Conservation (phyloP, 2,797 vertebrate genomes). For the Ctenopoma multispine region DNA sequence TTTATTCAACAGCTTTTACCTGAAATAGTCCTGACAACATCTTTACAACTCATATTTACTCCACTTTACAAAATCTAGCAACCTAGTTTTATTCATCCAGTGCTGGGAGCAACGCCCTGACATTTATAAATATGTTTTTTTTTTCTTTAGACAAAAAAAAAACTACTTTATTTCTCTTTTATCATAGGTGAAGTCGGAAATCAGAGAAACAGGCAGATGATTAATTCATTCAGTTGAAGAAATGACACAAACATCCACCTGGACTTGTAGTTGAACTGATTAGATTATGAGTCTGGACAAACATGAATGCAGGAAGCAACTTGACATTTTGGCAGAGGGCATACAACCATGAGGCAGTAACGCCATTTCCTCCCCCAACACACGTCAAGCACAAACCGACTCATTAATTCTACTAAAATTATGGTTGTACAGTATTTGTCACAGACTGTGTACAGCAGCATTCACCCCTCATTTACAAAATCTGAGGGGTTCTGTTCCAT, state of each 20-base stretch:
- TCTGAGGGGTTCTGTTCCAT: background rate
- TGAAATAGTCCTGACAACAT: background rate
- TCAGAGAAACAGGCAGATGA: background rate
- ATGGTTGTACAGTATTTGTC: conserved; percentile 8
- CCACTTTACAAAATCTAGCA: background rate
- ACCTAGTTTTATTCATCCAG: background rate
- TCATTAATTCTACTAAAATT: background rate
- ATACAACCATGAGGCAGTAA: no score
- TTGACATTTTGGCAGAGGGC: no score
- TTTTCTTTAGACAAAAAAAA: conserved; percentile 1
- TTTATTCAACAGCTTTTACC: background rate
- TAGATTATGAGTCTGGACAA: no score
- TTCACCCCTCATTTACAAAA: conserved; percentile 30
- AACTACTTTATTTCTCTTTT: background rate
- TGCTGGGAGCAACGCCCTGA: background rate
- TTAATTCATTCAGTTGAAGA: no score
- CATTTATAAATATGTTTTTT: conserved; percentile 19
- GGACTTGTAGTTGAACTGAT: no score
- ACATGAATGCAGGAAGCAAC: no score
- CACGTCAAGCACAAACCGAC: no score
- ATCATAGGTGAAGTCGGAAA: background rate
- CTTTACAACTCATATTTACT: background rate
- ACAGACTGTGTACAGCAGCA: conserved; percentile 31
- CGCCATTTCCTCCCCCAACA: no score
- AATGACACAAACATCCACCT: no score